phyloP scores from a whole-genome alignment of 2,797 vertebrate species.

The Babyrousa celebensis region DNA sequence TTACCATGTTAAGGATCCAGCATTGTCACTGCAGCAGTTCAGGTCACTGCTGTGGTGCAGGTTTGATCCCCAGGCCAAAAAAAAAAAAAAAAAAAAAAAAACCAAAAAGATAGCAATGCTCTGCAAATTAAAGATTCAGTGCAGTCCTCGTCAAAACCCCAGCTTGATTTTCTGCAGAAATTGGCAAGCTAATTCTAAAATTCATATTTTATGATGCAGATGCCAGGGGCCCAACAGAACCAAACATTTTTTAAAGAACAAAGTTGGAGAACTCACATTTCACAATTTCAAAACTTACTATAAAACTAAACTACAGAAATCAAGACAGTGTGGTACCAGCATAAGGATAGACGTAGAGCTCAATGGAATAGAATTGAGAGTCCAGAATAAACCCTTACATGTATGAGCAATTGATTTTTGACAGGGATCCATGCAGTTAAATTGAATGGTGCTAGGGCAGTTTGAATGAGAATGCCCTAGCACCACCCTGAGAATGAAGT shows the following conservation, averaged over 20 bases:
- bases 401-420: neutral
- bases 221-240: neutral
- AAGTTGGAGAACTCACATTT: neutral
- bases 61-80: too few species aligned
- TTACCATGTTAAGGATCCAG: too few species aligned
- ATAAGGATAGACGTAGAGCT: neutral
- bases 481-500: neutral
- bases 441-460: neutral
- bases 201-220: neutral
- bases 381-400: neutral
- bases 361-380: neutral
- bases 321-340: neutral
- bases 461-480: neutral
- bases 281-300: conserved; percentile 35
- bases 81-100: too few species aligned
- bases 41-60: too few species aligned
- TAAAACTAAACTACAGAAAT: neutral
- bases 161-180: conserved; percentile 41
- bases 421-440: neutral
- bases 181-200: conserved; percentile 4
- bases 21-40: too few species aligned
- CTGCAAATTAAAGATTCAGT: neutral
- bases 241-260: conserved; percentile 7
- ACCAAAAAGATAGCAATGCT: neutral
- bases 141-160: neutral